Conservation (phyloP, 2,113 vertebrate species). For the Narcine bancroftii region DNA sequence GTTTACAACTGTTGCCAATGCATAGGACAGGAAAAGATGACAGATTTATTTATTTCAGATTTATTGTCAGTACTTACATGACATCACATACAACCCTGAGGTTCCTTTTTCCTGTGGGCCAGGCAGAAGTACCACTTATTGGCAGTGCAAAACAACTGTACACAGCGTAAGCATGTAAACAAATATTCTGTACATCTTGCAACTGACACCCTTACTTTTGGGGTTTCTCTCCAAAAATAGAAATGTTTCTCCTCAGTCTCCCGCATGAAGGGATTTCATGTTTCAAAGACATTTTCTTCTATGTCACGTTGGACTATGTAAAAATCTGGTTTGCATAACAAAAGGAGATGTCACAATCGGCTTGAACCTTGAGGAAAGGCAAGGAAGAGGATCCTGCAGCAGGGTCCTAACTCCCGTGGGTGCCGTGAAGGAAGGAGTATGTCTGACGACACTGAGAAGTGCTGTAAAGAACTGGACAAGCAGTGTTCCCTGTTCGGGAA, state of each 20-base stretch:
- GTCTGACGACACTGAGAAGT: conserved; percentile 45
- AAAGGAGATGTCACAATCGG: conserved; percentile 3
- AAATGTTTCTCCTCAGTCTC: background rate
- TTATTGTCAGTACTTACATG: no score
- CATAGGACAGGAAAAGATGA: no score
- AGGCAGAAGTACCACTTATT: no score
- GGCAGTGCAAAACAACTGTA: no score
- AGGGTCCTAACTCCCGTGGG: conserved; percentile 15
- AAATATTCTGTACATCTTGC: no score
- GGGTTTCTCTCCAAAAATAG: background rate
- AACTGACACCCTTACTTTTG: background rate
- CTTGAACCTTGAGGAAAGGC: background rate
- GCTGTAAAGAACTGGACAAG: conserved; percentile 42
- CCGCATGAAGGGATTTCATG: background rate
- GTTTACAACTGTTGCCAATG: no score
- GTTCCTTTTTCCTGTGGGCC: no score
- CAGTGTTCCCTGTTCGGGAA: conserved; percentile 47
- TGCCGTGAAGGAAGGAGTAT: conserved; percentile 43
- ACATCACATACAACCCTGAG: no score
- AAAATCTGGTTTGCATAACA: background rate
- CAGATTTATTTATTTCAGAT: no score
- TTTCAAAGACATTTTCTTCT: background rate
- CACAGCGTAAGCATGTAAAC: no score
- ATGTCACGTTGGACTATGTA: background rate
- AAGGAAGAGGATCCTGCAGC: background rate